Base-by-base conservation (phyloP, 1,140 invertebrate species). In the Calephelis nemesis region DNA sequence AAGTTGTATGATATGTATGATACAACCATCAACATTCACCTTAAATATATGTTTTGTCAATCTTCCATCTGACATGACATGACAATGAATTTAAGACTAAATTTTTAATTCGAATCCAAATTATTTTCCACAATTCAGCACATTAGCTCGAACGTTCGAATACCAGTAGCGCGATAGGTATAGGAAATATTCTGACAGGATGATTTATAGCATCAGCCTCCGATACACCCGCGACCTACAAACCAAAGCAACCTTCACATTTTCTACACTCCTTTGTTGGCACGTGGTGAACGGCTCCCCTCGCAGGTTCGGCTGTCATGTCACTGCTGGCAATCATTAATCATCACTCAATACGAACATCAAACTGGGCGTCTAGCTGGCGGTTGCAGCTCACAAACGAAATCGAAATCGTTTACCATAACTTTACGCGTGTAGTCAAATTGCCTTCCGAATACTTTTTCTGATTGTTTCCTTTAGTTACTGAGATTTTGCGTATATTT, bases 231-330 rank as follows among this genome's bases (percentile, higher is more conserved):
- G 80, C 85, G 87, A 89, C 88, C 88, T 91, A 91, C 85, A 91
- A 89, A 89, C 85, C 88, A 83, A 88, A 75, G 85, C 84, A 88
- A 87, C 87, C 87, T 90, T 87, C 85, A 79, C 84, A 87, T 88
- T 87, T 88, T 86, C 84, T 81, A 88, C 82, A 86, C 81, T 67
- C 65, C 54, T 87, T 89, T 91, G 85, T 89, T 91, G 83, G 82
- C 88, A 90, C 88, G 88, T 90, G 86, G 85, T 82, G 65, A 73
- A 71, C 71, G 76, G 76, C 78, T 81, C 81, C 84, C 79, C 81
- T 77, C 81, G 74, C 85, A 84, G 87, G 84, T 85, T 82, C 80
- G 86, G 74, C 82, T 82, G 86, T 85, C 82, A 81, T 89, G 88
- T 89, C 88, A 90, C 83, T 77, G 84, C 74, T 78, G 68, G 45